Evolutionary conservation across 1,140 invertebrate species (phyloP).

Genomic region (Tetramorium simillimum): DNA sequence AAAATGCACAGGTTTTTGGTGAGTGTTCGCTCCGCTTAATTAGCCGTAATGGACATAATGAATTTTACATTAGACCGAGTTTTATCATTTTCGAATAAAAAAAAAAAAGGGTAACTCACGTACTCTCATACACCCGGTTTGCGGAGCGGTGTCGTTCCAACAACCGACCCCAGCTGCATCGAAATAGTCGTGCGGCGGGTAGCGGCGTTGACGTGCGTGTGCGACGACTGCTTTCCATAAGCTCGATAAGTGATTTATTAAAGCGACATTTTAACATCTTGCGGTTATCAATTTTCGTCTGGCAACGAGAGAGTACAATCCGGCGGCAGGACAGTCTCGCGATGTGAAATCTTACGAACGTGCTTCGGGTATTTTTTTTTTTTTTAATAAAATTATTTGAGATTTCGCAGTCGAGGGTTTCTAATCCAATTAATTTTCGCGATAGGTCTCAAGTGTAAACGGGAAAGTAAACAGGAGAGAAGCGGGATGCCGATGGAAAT

Average conservation of each 20-base stretch:
- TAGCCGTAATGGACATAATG: conserved; percentile 70
- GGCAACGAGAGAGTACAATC: too few relatives aligned
- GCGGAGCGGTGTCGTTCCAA: neutral
- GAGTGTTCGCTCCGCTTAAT: conserved; percentile 68
- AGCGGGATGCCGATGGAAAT: neutral
- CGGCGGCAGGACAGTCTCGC: neutral
- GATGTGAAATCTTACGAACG: neutral
- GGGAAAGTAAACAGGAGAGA: neutral
- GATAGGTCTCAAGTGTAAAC: neutral
- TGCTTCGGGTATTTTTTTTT: too few relatives aligned
- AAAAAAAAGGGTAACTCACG: conserved; percentile 47
- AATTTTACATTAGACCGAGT: conserved; percentile 69
- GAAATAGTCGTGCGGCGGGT: neutral
- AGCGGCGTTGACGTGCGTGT: neutral
- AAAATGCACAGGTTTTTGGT: conserved; percentile 65
- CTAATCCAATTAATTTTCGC: neutral
- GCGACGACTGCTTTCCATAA: neutral
- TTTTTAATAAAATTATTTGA: neutral
- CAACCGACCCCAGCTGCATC: neutral
- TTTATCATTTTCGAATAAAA: conserved; percentile 71
- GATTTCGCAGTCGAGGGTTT: neutral
- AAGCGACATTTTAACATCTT: neutral
- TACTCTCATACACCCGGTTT: neutral
- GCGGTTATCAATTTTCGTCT: neutral
- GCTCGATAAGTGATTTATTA: neutral